Base-by-base conservation (phyloP, 2,888 invertebrate genomes). In the Ormyrus labotus region DNA sequence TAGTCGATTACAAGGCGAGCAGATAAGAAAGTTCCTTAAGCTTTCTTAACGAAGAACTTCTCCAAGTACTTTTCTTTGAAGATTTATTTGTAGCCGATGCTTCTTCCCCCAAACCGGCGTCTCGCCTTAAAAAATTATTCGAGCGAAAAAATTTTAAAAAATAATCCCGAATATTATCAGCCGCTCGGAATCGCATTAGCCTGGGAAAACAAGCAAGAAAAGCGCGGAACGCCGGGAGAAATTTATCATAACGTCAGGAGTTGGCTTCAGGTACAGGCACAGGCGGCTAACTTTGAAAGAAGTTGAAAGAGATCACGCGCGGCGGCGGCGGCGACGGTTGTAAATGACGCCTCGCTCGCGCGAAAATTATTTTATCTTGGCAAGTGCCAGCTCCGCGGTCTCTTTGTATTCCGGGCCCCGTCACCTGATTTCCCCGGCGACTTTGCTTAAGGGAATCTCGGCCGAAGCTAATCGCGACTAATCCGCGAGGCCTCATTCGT, bases 351-450 rank as follows among this genome's bases (percentile, higher is more conserved):
- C 34, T 34, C 34, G 48, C 70, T 9, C 7, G 6, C 0, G 50
- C 13, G 64, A 71, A 77, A 77, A 77, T 77, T 64, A 77, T 77
- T 71, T 77, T 64, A 65, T 65, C 51, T 34, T 6, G 9, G 64
- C 76, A 63, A 70, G 64, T 55, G 57, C 60, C 48, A 45, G 51
- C n/a, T n/a, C 57, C n/a, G 55, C 58, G 34, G 58, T 70, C 65
- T 55, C 77, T 71, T 77, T 71, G 65, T 64, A 65, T 51, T 70
- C 63, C 55, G 53, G 47, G 70, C 45, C 47, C 34, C 6, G 11
- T 10, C 10, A n/a, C 45, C 45, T 78, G 78, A 78, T 78, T 78
- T 78, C 78, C 78, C 34, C 78, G 64, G 58, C 11, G 64, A 70
- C 51, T 5, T 57, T 50, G n/a, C 9, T 11, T 10, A 51, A 11